Base-by-base conservation (phyloP, 2,888 invertebrate species). In the Sarcophaga variegata region DNA sequence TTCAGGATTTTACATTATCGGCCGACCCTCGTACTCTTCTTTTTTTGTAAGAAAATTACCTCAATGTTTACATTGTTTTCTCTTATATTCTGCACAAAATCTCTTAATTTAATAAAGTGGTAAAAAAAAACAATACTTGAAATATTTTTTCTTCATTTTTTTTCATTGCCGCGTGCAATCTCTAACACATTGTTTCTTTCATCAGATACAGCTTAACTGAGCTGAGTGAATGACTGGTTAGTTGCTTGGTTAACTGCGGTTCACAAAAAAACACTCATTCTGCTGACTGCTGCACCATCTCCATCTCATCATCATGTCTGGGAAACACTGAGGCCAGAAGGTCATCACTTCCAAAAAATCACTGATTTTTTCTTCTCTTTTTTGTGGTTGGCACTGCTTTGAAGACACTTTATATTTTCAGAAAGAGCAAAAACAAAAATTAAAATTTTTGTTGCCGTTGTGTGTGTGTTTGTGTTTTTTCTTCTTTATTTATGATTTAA, bases 71-170 rank as follows among this genome's bases (percentile, higher is more conserved):
- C 69, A 37, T 70, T 27, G 25, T 17, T 54, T 27, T 27, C 22
- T 22, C 5, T 45, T 64, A 62, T 70, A 62, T 76, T 12, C 17
- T 72, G 11, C 45, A 20, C 2, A 25, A 76, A 86, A 67, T 81
- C 64, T 60, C 54, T 47, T 25, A 64, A 59, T 78, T 75, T 71
- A 86, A 86, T 86, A 86, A 84, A 86, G 83, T 86, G 83, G 70
- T 81, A 87, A 87, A 75, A n/a, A 37, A 25, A 25, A 25, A 17
- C 37, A 10, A 37, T 37, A 37, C 37, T 37, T n/a, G 20, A 25
- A 63, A 2, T 17, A n/a, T 67, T 45, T 67, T 64, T 67, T 67
- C 54, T 4, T 12, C 4, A 17, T 14, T 2, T 49, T 14, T 17
- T 14, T 54, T 17, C 6, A 10, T 54, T 54, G 54, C 54, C 54